Percentiles rank a stretch among this genome's conserved stretches.
These are phyloP conservation scores for Homarus americanus DNA, from an alignment of 1,140 invertebrate species.

Conservation along the genomic window DNA sequence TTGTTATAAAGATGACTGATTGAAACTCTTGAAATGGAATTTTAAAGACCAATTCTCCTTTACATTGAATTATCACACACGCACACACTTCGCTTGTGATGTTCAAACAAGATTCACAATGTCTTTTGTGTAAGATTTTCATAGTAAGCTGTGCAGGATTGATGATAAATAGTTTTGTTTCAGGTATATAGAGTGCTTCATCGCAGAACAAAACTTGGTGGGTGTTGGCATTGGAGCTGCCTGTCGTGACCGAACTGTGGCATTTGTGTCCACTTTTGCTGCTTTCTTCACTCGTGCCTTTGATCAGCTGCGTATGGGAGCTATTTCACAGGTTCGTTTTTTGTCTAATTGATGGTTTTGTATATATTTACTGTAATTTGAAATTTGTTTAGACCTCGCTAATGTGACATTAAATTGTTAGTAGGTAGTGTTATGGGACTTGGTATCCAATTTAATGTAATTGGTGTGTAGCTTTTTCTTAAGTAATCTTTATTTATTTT, in stretches of 20 bases:
- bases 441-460: not conserved
- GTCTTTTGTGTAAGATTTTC: no score
- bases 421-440: not conserved
- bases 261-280: conserved; percentile 98
- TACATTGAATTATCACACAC: no score
- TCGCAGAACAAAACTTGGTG: conserved; percentile 98
- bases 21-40: no score
- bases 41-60: no score
- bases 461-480: not conserved
- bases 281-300: conserved; percentile 90
- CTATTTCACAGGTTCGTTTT: conserved; percentile 87
- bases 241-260: conserved; percentile 91
- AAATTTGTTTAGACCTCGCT: not conserved
- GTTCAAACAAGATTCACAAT: no score
- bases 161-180: no score
- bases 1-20: no score
- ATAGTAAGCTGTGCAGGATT: no score
- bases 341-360: no score
- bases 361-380: not conserved
- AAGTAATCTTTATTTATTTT: not conserved
- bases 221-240: conserved; percentile 96
- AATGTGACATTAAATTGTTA: not conserved
- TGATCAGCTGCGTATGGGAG: conserved; percentile 96
- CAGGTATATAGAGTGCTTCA: conserved; percentile 97
- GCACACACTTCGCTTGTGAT: no score